Conservation (phyloP, 2,888 invertebrate species). For the Aporophyla nigra region DNA sequence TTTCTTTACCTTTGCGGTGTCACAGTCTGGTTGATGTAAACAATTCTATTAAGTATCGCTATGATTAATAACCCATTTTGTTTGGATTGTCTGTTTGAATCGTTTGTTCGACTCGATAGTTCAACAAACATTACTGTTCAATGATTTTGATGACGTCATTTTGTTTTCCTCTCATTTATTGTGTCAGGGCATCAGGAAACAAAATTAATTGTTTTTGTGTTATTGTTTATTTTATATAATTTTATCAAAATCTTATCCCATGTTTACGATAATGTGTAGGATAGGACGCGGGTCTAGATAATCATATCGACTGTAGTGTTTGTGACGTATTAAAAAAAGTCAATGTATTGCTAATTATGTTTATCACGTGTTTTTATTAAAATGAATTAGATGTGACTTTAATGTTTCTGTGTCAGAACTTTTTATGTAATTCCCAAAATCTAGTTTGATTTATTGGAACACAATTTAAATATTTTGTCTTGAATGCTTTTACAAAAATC, state of each 20-base stretch:
- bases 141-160: conserved; percentile 46
- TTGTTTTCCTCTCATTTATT: conserved; percentile 22
- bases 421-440: conserved; percentile 11
- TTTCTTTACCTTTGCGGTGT: conserved; percentile 9
- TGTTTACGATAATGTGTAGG: conserved; percentile 9
- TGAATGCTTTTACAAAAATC: neutral
- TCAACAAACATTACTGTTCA: conserved; percentile 48
- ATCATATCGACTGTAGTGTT: conserved; percentile 13
- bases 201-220: conserved; percentile 11
- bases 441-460: conserved; percentile 5
- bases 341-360: conserved; percentile 20
- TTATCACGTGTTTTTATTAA: conserved; percentile 24
- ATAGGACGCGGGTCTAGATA: conserved; percentile 24
- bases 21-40: conserved; percentile 17
- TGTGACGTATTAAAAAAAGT: conserved; percentile 17
- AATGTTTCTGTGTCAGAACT: conserved; percentile 8
- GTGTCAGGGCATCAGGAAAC: conserved; percentile 39
- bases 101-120: conserved; percentile 36
- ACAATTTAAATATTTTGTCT: neutral
- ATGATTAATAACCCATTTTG: conserved; percentile 45
- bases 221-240: neutral
- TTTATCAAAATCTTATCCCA: conserved; percentile 10
- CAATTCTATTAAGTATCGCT: conserved; percentile 17
- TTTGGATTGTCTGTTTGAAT: conserved; percentile 38
- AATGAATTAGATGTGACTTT: conserved; percentile 18